phyloP scores from a whole-genome alignment of 2,113 vertebrate genomes.

The Marmota flaviventris region DNA sequence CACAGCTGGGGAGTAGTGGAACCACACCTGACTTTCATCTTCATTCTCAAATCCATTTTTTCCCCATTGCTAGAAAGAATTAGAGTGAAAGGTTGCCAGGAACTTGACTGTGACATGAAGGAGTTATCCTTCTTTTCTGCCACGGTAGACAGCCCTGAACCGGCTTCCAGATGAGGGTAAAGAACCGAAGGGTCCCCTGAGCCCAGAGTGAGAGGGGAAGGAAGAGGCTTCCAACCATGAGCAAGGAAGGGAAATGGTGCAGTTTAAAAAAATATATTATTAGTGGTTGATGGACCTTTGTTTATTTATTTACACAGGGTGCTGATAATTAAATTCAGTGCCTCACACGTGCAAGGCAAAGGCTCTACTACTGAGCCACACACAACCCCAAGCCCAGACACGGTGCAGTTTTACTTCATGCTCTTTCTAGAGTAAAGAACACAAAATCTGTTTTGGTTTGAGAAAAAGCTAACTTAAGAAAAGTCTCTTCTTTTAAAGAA shows the following conservation, averaged over 20 bases:
- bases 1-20: background rate
- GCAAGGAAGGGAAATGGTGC: background rate
- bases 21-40: background rate
- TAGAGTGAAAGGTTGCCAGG: background rate
- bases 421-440: background rate
- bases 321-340: no score
- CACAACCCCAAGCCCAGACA: background rate
- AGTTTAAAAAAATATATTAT: no score
- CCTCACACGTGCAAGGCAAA: no score
- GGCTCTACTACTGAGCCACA: no score
- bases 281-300: no score
- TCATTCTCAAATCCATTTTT: background rate
- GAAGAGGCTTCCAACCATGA: background rate
- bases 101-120: background rate
- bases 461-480: conserved; percentile 38
- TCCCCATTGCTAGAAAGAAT: background rate
- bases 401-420: background rate
- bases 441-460: conserved; percentile 13
- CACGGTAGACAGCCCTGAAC: background rate
- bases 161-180: background rate
- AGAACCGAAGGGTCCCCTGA: background rate
- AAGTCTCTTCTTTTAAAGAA: background rate
- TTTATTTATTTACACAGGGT: no score
- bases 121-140: background rate
- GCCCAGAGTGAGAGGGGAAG: background rate